Percentiles rank a stretch among this genome's conserved stretches.
phyloP scores from a whole-genome alignment of 2,113 vertebrate species.

The Formicarius rufipectus region DNA sequence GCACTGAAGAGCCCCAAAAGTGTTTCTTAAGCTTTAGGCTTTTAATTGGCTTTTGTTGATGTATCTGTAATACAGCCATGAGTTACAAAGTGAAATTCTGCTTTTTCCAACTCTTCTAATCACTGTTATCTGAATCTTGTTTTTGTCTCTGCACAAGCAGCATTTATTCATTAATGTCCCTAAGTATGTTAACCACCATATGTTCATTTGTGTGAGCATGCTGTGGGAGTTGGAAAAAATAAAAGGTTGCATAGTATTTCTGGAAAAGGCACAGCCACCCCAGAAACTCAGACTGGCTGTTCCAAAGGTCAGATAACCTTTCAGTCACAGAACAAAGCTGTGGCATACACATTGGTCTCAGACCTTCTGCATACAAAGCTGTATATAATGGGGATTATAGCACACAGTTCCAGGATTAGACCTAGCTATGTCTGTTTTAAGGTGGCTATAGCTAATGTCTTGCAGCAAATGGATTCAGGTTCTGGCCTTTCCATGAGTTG shows the following conservation, averaged over 20 bases:
- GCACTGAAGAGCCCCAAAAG: not conserved
- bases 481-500: not conserved
- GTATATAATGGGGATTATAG: not conserved
- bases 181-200: not conserved
- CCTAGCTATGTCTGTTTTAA: slow-evolving; percentile 8
- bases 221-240: not conserved
- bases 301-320: not conserved
- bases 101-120: slow-evolving; percentile 21
- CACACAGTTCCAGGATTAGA: not conserved
- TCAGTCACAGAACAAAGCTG: not conserved
- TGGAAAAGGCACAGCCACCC: not conserved
- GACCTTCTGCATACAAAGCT: not conserved
- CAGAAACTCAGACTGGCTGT: not conserved
- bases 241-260: not conserved
- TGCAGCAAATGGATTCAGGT: not conserved
- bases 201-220: not conserved
- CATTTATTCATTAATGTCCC: not conserved
- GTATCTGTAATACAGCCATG: not conserved
- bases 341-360: not conserved
- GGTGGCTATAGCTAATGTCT: not conserved
- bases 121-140: not conserved
- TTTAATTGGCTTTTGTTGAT: not conserved
- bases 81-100: not conserved
- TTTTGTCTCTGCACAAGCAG: slow-evolving; percentile 17
- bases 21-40: not conserved